Base-by-base conservation (phyloP, 2,888 invertebrate species). In the Iselma pallidipennis region DNA sequence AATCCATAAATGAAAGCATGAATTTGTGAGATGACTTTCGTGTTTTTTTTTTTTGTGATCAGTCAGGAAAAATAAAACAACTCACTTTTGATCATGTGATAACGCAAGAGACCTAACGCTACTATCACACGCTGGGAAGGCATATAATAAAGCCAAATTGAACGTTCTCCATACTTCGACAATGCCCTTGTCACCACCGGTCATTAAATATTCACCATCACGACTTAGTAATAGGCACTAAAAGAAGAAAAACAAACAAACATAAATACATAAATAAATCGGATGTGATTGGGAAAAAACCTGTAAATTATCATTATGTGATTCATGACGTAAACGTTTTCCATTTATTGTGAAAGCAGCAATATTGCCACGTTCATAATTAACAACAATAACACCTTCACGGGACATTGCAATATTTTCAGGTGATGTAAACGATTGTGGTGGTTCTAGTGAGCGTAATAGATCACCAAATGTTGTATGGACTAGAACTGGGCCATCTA, bases 131-230 rank as follows among this genome's bases (percentile, higher is more conserved):
- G 95, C 93, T 76, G 98, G 98, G 86, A 96, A 99, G 71, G 98
- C 96, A 84, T 99, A 98, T 12, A 99, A 89, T 73, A 97, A 90
- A 72, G 96, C 95, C 74, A 99, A 88, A 78, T 97, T 98, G 85
- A 96, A 96, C 58, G 98, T 95, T 79, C 98, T 88, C 96, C 98
- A 97, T 67, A 99, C 96, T 85, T 98, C 96, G 71, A 98, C 98
- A 72, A 97, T 94, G 67, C 98, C 98, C 78, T 92, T 93, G 80
- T 96, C 96, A 14, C 98, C 98, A 67, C 96, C 98, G 72, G 97
- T 93, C 89, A 98, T 95, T 81, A 99, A 86, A 84, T 98, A 99
- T 85, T 99, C 98, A 69, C 99, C 99, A 85, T 99, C 98, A 60
- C 98, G 91, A 70, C 96, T 98, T 79, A 98, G 84, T 76, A 93